Evolutionary conservation across 1,140 invertebrate genomes (phyloP), one percentile per base, ranked within the genome.

Genomic region (Pseudomyrmex flavicornis): DNA sequence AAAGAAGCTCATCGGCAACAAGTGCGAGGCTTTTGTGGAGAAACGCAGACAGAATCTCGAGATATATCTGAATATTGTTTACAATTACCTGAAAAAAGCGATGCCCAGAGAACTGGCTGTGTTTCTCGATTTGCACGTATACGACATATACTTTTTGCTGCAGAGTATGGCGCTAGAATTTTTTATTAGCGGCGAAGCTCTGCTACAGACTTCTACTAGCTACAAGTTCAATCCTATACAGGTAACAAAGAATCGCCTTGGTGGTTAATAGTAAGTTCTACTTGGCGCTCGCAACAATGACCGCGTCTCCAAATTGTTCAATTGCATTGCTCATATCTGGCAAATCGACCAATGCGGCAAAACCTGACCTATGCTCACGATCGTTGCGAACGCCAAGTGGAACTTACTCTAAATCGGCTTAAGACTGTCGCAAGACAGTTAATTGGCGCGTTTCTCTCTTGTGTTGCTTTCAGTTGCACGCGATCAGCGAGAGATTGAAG

Each of bases 1-100:
- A 4, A 99, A 99, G 92, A 98, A 98, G 94, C 95, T 98, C 0
- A 96, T 98, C 90, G 97, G 97, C 0, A 97, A 97, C 87, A 96
- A 96, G 87, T 96, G 96, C 88, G 97, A 98, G 13, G 95, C 96
- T 17, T 99, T 99, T 92, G 95, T 99, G 22, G 97, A 98, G 91
- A 97, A 97, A 90, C 95, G 98, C 80, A 96, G 97, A 68, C 94
- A 95, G 84, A 97, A 96, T 20, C 93, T 99, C 44, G 97, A 98
- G 92, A 94, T 95, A 15, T 99, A 99, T 93, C 94, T 99, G 5
- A 97, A 97, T 91, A 96, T 96, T 82, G 94, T 97, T 8, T 95
- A 98, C 44, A 96, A 95, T 85, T 97, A 97, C 91, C 92, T 98
- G 44, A 96, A 96, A 84, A 95, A 96, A 85, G 95, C 96, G 0